phyloP scores from a whole-genome alignment of 35 echinoderm and acorn worm species.

The Diadema setosum region DNA sequence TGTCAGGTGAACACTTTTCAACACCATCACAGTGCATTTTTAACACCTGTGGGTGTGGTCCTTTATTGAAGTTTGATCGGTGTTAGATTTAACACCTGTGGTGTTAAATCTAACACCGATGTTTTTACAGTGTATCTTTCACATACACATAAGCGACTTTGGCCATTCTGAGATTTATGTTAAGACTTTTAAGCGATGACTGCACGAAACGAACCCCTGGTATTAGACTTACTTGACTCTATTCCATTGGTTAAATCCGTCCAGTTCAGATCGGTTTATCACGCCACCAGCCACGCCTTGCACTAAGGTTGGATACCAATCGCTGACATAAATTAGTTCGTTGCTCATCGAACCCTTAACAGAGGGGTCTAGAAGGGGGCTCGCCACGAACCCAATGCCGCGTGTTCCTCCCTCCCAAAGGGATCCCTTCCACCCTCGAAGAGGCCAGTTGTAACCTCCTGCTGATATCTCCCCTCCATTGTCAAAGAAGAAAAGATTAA shows the following conservation, averaged over 20 bases:
- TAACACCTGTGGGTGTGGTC: too few species aligned
- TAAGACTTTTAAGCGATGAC: too few species aligned
- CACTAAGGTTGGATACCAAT: slow-evolving; percentile 77
- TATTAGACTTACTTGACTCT: slow-evolving; percentile 60
- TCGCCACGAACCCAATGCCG: slow-evolving; percentile 50
- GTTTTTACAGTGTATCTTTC: too few species aligned
- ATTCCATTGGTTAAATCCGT: slow-evolving; percentile 56
- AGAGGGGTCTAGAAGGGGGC: slow-evolving; percentile 27
- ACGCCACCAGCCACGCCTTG: slow-evolving; percentile 45
- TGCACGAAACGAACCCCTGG: too few species aligned
- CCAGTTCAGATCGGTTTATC: slow-evolving; percentile 17
- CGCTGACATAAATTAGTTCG: slow-evolving; percentile 70
- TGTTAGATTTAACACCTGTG: too few species aligned
- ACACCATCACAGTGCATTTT: too few species aligned
- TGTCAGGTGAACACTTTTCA: too few species aligned
- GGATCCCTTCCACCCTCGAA: slow-evolving; percentile 62
- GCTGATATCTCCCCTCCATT: slow-evolving; percentile 56
- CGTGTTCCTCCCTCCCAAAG: slow-evolving; percentile 77
- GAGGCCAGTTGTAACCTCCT: slow-evolving; percentile 75
- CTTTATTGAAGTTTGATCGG: too few species aligned
- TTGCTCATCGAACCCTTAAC: slow-evolving; percentile 35
- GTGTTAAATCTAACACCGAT: too few species aligned
- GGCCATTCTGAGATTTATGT: too few species aligned
- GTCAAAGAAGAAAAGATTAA: slow-evolving; percentile 21
- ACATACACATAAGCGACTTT: too few species aligned